phyloP scores from a whole-genome alignment of 2,797 vertebrate genomes.

The Antrozous pallidus region DNA sequence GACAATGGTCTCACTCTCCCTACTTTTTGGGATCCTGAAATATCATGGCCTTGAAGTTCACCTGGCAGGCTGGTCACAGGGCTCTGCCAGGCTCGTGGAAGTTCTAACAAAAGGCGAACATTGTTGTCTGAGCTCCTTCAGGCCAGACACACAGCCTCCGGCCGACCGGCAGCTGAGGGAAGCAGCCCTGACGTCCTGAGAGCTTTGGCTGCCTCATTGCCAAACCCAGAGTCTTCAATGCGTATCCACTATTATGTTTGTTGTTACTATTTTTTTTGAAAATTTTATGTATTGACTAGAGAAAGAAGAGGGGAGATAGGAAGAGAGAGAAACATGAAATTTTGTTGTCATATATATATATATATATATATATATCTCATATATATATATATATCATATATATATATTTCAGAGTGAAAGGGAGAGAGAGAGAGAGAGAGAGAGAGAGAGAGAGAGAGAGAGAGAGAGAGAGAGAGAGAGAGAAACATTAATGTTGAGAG shows the following conservation, averaged over 20 bases:
- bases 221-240: background rate
- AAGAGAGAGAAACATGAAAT: no score
- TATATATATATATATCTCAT: no score
- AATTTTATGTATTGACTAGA: background rate
- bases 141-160: no score
- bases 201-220: background rate
- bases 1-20: background rate
- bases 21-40: background rate
- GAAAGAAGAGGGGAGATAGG: no score
- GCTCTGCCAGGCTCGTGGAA: background rate
- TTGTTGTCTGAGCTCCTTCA: no score
- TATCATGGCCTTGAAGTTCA: background rate
- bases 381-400: no score
- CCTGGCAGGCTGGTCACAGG: accelerated
- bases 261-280: background rate
- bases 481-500: no score
- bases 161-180: background rate
- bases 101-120: accelerated
- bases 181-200: background rate
- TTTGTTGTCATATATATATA: no score
- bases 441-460: background rate
- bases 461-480: no score
- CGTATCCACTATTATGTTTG: no score
- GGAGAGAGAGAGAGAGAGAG: no score
- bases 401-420: background rate